phyloP scores from a whole-genome alignment of 2,113 vertebrate species.

The Chiloscyllium plagiosum region DNA sequence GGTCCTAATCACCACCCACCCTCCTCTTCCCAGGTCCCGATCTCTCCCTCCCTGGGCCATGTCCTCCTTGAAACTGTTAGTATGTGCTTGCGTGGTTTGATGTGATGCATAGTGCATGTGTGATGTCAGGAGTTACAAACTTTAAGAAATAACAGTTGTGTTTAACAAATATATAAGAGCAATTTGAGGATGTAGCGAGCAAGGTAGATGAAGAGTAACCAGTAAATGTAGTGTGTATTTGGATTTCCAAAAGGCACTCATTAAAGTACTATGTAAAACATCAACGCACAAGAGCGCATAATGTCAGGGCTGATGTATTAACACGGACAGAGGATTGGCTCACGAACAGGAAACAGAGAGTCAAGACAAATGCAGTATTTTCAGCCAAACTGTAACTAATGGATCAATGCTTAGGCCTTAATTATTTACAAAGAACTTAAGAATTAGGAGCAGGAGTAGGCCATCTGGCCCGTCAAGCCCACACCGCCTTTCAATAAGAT shows the following conservation, averaged over 20 bases:
- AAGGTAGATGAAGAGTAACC: neutral
- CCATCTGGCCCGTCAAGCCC: no score
- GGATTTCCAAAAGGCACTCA: neutral
- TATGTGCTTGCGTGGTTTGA: no score
- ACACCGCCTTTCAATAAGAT: no score
- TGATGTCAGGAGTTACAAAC: no score
- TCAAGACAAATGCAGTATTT: neutral
- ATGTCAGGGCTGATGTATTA: neutral
- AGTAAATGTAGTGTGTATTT: neutral
- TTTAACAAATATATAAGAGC: neutral
- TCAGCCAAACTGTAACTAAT: neutral
- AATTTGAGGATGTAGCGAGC: neutral
- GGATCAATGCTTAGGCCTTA: neutral
- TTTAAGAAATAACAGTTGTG: neutral
- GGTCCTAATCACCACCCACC: no score
- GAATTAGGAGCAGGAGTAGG: no score
- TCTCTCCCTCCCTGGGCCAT: no score
- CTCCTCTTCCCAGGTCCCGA: no score
- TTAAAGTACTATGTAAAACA: neutral
- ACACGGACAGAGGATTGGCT: neutral
- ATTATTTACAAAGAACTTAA: no score
- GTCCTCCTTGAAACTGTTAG: no score
- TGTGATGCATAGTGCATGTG: no score
- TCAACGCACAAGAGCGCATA: neutral
- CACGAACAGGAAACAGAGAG: neutral